Percentiles rank a stretch among this genome's conserved stretches.
These are phyloP conservation scores for Cheilosia variabilis DNA, from an alignment of 2,888 invertebrate species.

Conservation along the genomic window DNA sequence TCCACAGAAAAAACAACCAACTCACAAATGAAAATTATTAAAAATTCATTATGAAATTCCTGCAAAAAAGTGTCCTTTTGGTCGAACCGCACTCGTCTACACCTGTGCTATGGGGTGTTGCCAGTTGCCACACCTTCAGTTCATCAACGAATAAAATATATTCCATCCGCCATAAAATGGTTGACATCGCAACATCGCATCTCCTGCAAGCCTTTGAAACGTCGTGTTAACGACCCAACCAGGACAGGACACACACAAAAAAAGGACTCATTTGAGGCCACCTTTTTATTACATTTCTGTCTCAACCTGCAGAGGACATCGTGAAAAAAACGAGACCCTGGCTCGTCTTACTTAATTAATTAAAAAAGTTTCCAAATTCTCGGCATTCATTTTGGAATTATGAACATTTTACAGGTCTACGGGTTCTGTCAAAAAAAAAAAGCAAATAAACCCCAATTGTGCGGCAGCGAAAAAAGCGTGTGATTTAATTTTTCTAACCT, in stretches of 20 bases:
- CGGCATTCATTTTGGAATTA: conserved; percentile 69
- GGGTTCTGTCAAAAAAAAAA: neutral
- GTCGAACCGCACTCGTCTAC: conserved; percentile 58
- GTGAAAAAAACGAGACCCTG: conserved; percentile 22
- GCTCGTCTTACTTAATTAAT: conserved; percentile 74
- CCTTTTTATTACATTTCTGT: conserved; percentile 53
- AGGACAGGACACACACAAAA: conserved; percentile 4
- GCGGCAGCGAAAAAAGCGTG: conserved; percentile 4
- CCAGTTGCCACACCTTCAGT: neutral
- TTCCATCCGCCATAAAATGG: conserved; percentile 8
- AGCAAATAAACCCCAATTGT: neutral
- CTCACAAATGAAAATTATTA: conserved; percentile 43
- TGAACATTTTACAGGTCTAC: conserved; percentile 42
- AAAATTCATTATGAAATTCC: conserved; percentile 52
- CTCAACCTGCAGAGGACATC: conserved; percentile 42
- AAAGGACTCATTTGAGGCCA: conserved; percentile 37
- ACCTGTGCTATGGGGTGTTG: conserved; percentile 30
- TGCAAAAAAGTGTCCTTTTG: conserved; percentile 23
- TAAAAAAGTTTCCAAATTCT: conserved; percentile 73
- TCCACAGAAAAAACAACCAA: neutral
- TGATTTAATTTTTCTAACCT: conserved; percentile 39
- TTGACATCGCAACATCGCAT: conserved; percentile 44
- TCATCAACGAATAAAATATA: conserved; percentile 47
- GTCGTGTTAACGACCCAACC: conserved; percentile 54
- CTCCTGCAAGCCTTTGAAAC: conserved; percentile 27